Evolutionary conservation across 2,113 vertebrate genomes (phyloP), one percentile per base, ranked within the genome.

Genomic region (Peromyscus californicus): DNA sequence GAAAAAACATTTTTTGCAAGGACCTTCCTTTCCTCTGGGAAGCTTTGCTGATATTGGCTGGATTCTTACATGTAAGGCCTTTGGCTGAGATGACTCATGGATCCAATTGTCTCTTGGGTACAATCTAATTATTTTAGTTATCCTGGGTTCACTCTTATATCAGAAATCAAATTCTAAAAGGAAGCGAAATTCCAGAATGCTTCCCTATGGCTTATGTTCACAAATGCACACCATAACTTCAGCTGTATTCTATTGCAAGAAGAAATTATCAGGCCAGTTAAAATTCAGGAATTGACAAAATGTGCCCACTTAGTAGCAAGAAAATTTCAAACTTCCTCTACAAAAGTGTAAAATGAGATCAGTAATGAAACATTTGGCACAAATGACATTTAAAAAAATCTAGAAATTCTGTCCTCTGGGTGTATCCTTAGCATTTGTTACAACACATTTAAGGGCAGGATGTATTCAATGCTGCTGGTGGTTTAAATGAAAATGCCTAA

Each of bases 371-470:
- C 9, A 6, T 19, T 85, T 75, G 33, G 2, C 10, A 45, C 11
- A 42, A 9, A 39, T 5, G 54, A 61, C 9, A 67, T 76, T 5
- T 36, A 5, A 57, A 61, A 67, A 54, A 31, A 57, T 10, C 72
- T 88, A 87, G 42, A 83, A 10, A 83, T 69, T 97, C 95, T 16
- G 96, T 99, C 99, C 99, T 79, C 98, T 59, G 57, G 19, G 57
- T 99, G 48, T 98, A 99, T 61, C 99, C 99, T 94, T 99, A 98
- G 3, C 98, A 98, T 87, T 96, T 99, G 63, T 99, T 95, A 80
- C 98, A 99, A 48, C 98, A 97, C 31, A 99, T 95, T 99, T 99
- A 13, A 91, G 97, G 89, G 7, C 7, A 54, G 7, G 16, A 54
- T 80, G 48, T 13, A 33, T 19, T 54, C 16, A 80, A 21, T 98